phyloP scores from a whole-genome alignment of 2,113 vertebrate species.

The Morone saxatilis region DNA sequence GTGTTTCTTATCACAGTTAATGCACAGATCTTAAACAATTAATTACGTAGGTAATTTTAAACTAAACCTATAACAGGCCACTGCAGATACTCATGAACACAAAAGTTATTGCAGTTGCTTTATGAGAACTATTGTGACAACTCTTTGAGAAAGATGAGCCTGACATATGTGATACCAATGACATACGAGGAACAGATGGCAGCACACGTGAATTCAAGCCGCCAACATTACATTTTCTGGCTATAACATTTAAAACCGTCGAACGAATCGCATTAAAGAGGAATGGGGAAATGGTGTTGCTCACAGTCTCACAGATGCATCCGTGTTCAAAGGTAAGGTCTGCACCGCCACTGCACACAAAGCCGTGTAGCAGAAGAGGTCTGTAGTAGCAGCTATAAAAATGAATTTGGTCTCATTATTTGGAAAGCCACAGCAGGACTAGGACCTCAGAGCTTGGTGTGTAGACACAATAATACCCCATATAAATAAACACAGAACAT shows the following conservation, averaged over 20 bases:
- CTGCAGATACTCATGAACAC: neutral
- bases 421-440: constrained; percentile 35
- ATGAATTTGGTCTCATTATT: constrained; percentile 39
- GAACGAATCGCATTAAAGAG: neutral
- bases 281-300: neutral
- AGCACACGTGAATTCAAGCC: neutral
- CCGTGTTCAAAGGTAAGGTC: constrained; percentile 12
- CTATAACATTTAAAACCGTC: constrained; percentile 8
- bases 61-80: neutral
- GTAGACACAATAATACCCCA: constrained; percentile 41
- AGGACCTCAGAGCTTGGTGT: constrained; percentile 10
- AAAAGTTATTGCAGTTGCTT: neutral
- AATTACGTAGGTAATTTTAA: neutral
- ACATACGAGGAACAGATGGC: neutral
- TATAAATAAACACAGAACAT: constrained; percentile 54
- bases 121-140: neutral
- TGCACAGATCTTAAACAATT: neutral
- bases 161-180: neutral
- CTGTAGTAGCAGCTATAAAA: constrained; percentile 29
- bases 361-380: constrained; percentile 32
- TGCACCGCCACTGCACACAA: neutral
- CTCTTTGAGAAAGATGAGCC: neutral
- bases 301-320: constrained; percentile 16
- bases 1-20: constrained; percentile 3
- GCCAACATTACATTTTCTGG: neutral